Conservation (phyloP, 2,888 invertebrate genomes). For the Allacma fusca region DNA sequence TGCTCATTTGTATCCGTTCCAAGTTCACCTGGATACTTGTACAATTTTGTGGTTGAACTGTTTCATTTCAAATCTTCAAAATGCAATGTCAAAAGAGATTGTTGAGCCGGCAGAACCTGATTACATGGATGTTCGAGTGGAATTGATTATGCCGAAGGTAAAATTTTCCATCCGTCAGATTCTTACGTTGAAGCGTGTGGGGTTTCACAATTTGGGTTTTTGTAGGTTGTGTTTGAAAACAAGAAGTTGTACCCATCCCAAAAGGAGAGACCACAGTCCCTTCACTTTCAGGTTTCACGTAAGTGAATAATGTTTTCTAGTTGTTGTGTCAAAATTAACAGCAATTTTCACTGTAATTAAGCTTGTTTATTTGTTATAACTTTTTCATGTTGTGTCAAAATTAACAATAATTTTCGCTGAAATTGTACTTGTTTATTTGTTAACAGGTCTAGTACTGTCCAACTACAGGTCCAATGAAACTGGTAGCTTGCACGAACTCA, state of each 20-base stretch:
- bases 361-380: neutral
- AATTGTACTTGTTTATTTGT: neutral
- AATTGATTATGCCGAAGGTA: conserved; percentile 93
- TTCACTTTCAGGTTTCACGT: conserved; percentile 84
- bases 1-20: conserved; percentile 88
- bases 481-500: conserved; percentile 73
- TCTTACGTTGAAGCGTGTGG: too few species aligned
- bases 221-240: conserved; percentile 80
- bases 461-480: conserved; percentile 73
- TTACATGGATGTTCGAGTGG: conserved; percentile 82
- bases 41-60: conserved; percentile 94
- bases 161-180: too few species aligned
- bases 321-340: neutral
- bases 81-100: conserved; percentile 70
- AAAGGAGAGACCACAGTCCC: conserved; percentile 84
- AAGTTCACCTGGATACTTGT: conserved; percentile 83
- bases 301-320: neutral
- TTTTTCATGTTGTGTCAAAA: neutral
- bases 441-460: conserved; percentile 64
- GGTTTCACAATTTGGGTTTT: too few species aligned
- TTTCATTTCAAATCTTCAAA: conserved; percentile 86
- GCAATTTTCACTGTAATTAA: neutral
- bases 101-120: conserved; percentile 63
- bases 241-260: conserved; percentile 79
- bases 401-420: neutral